phyloP scores from a whole-genome alignment of 2,113 vertebrate genomes.

The Hemiprocne comata region DNA sequence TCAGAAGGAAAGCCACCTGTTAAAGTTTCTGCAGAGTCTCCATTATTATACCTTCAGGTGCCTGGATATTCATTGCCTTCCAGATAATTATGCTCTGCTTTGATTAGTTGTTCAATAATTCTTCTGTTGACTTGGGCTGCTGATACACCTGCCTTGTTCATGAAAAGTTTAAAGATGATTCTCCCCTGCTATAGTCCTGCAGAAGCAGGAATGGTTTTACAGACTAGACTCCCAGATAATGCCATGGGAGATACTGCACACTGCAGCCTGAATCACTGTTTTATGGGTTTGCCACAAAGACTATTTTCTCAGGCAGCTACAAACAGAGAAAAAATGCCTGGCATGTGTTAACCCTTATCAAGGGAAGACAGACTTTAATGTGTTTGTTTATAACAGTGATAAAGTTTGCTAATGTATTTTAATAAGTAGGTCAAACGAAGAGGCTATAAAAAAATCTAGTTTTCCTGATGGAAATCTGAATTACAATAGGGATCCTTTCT shows the following conservation, averaged over 20 bases:
- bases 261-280: not conserved
- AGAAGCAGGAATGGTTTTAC: not conserved
- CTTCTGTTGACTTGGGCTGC: not conserved
- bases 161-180: not conserved
- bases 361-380: not conserved
- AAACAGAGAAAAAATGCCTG: not conserved
- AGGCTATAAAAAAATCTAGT: not conserved
- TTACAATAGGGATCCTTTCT: not conserved
- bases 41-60: not conserved
- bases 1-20: not conserved
- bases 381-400: not conserved
- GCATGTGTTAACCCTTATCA: slow-evolving; percentile 30
- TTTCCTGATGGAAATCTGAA: slow-evolving; percentile 10
- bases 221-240: not conserved
- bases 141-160: not conserved
- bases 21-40: not conserved
- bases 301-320: not conserved
- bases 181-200: not conserved
- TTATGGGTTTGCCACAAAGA: not conserved
- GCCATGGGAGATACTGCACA: not conserved
- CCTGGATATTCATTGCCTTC: not conserved
- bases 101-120: not conserved
- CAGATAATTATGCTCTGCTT: not conserved
- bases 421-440: not conserved
- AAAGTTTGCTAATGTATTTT: slow-evolving; percentile 3